Base-by-base conservation (phyloP, 2,797 vertebrate genomes). In the Sardinella longiceps region DNA sequence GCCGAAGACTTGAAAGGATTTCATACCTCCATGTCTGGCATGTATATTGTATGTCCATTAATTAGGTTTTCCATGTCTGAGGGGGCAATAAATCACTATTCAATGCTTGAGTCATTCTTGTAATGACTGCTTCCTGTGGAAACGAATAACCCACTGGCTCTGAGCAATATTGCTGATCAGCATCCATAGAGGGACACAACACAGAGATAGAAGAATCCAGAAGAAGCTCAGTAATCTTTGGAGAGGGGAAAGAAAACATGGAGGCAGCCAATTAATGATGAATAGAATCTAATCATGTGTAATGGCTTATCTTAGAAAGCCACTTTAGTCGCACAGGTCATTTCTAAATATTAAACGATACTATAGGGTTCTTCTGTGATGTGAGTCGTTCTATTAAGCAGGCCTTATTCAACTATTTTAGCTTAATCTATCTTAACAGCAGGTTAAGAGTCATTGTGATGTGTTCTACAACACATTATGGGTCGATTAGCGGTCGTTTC, bases 51-150 rank as follows among this genome's bases (percentile, higher is more conserved):
- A 83, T 82, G 81, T 82, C 84, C 81, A 88, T 88, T 90, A 90
- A 90, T 86, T 86, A 86, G 86, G 81, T 85, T 87, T 88, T 85
- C 86, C 81, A 81, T 86, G 81, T 88, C 86, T 84, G 81, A 46
- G 70, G 83, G 51, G 39, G 82, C 82, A 90, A 89, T 87, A 89
- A 87, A 89, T 89, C 84, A 88, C 82, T 58, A 83, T 84, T 86
- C 87, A 85, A 60, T 81, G 84, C 83, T 86, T 83, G 58, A 83
- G 39, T 83, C 86, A 77, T 83, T 84, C 82, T 84, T 53, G 81
- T 85, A 81, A 84, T 53, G 82, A 50, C 77, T 81, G 53, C 81
- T 39, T 53, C 74, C 74, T 80, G 43, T 58, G 56, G 18, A 43
- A 84, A 80, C 37, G 28, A 46, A 70, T 20, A 37, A 14, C 70